These are phyloP conservation scores for Epicauta chinensis DNA, from an alignment of 1,140 invertebrate genomes.

Conservation along the genomic window DNA sequence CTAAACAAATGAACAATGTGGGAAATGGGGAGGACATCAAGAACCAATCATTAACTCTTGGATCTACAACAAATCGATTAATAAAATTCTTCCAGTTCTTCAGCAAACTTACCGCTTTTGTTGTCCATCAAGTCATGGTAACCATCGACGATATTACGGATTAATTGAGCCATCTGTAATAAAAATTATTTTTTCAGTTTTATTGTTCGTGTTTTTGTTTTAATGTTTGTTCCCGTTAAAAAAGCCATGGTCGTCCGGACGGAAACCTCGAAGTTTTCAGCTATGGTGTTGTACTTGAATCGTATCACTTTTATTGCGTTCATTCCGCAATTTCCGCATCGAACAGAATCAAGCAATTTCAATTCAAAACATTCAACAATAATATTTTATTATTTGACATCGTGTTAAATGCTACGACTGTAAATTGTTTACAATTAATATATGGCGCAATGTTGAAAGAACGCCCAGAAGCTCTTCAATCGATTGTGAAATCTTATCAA, in stretches of 20 bases:
- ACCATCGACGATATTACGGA: conserved; percentile 20
- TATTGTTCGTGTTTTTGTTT: no score
- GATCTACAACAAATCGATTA: conserved; percentile 58
- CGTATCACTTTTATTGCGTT: no score
- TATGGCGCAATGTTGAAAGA: conserved; percentile 11
- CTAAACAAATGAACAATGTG: conserved; percentile 68
- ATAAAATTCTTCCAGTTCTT: no score
- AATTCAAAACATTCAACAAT: conserved; percentile 2
- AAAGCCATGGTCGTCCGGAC: no score
- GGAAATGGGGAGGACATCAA: conserved; percentile 79
- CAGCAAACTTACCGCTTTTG: conserved; percentile 29
- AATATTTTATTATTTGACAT: conserved; percentile 11
- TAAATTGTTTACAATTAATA: conserved; percentile 9
- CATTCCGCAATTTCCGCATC: no score
- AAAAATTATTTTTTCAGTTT: no score
- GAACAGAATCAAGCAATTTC: not conserved
- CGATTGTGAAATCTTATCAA: no score
- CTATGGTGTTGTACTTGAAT: no score
- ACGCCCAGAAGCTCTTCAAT: no score
- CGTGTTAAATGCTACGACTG: conserved; percentile 10
- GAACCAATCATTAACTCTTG: conserved; percentile 76
- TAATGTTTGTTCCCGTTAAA: no score
- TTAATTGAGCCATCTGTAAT: conserved; percentile 20
- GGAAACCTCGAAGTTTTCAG: no score
- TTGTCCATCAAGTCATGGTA: conserved; percentile 32